phyloP scores from a whole-genome alignment of 2,888 invertebrate genomes.

The Scrobipalpa atriplicella region DNA sequence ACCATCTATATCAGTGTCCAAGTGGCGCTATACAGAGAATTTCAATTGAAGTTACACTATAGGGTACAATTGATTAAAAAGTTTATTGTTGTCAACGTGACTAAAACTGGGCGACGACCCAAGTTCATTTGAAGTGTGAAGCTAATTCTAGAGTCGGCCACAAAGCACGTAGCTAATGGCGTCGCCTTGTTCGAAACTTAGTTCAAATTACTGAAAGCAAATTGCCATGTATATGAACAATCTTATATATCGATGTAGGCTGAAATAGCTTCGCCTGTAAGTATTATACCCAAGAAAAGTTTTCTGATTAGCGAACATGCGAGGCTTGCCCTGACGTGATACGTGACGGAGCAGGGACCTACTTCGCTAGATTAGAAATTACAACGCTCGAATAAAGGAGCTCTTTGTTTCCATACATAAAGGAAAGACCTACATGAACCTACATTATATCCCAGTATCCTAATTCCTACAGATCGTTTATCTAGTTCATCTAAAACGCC shows the following conservation, averaged over 20 bases:
- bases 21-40: conserved; percentile 16
- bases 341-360: conserved; percentile 19
- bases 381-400: conserved; percentile 6
- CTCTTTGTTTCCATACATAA: not conserved
- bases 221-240: conserved; percentile 13
- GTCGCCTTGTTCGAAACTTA: conserved; percentile 11
- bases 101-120: not conserved
- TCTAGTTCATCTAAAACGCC: not conserved
- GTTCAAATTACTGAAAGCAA: conserved; percentile 19
- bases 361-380: conserved; percentile 18
- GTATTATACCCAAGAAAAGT: conserved; percentile 32
- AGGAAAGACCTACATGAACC: not conserved
- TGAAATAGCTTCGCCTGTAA: conserved; percentile 17
- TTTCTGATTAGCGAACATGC: conserved; percentile 37
- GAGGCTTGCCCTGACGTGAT: conserved; percentile 30
- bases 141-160: conserved; percentile 1
- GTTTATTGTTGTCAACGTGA: not conserved
- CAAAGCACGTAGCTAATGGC: conserved; percentile 6
- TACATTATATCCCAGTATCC: not conserved
- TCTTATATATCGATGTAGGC: not conserved
- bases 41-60: conserved; percentile 18
- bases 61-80: conserved; percentile 1
- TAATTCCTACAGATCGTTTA: not conserved
- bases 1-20: conserved; percentile 20
- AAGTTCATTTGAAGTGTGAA: not conserved